A percentile compares a stretch with the other conserved stretches of the same genome.
Conservation (phyloP, 2,113 vertebrate species). For the Podocnemis expansa region DNA sequence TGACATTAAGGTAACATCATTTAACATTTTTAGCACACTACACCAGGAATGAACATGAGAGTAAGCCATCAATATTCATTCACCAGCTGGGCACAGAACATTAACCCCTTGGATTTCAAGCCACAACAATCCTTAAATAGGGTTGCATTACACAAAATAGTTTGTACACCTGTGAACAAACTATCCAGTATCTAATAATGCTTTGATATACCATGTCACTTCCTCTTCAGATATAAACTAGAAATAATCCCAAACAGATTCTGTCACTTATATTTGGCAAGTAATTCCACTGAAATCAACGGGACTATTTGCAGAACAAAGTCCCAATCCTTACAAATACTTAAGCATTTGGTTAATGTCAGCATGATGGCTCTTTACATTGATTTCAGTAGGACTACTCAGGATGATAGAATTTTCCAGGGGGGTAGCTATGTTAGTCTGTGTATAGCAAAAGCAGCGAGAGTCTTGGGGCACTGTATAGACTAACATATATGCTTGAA, state of each 20-base stretch:
- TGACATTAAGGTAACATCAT: background rate
- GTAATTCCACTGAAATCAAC: background rate
- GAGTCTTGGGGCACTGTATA: too few relatives aligned
- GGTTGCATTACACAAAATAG: background rate
- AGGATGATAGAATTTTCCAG: too few relatives aligned
- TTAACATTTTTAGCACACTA: background rate
- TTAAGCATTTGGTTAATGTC: background rate
- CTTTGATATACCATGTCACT: accelerated
- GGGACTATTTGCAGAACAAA: background rate
- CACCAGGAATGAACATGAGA: background rate
- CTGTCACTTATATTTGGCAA: background rate
- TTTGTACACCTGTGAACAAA: background rate
- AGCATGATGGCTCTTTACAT: background rate
- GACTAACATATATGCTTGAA: too few relatives aligned
- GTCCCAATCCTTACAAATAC: background rate
- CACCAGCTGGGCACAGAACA: accelerated
- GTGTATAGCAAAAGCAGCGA: too few relatives aligned
- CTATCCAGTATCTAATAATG: background rate
- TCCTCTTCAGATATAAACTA: background rate
- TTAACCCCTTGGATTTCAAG: background rate
- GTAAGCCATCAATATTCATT: background rate
- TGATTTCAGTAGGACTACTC: background rate
- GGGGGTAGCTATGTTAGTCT: too few relatives aligned
- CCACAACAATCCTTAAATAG: background rate
- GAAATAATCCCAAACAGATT: background rate